A percentile compares a stretch with the other conserved stretches of the same genome.
phyloP scores from a whole-genome alignment of 2,888 invertebrate species.

The Macaria liturata region DNA sequence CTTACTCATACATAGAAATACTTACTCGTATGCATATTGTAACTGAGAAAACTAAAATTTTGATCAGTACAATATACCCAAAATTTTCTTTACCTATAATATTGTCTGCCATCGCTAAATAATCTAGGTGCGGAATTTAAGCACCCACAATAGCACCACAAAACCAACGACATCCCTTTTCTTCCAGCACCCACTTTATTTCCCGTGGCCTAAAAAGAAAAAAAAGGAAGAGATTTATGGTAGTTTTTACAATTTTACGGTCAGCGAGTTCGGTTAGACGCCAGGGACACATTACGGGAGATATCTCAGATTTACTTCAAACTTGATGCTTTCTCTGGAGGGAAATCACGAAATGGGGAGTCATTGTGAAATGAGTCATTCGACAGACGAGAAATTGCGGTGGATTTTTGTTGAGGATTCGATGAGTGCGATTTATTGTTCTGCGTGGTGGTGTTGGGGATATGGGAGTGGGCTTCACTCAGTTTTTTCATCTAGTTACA shows the following conservation, averaged over 20 bases:
- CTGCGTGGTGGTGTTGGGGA: background rate
- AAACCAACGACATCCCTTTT: conserved; percentile 31
- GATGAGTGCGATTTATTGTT: conserved; percentile 10
- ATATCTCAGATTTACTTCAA: conserved; percentile 79
- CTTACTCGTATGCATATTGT: no score
- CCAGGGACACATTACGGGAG: conserved; percentile 74
- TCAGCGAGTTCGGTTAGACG: conserved; percentile 70
- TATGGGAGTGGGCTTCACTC: background rate
- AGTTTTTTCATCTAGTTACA: no score
- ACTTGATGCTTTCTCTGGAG: conserved; percentile 74
- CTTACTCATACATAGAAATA: no score
- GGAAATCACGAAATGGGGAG: conserved; percentile 72
- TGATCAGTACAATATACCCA: no score
- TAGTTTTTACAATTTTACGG: conserved; percentile 82
- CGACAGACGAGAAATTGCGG: conserved; percentile 48
- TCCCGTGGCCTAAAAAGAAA: conserved; percentile 46
- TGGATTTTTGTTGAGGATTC: conserved; percentile 36
- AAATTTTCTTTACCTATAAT: background rate
- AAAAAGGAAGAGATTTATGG: conserved; percentile 69
- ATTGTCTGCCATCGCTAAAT: no score
- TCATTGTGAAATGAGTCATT: conserved; percentile 63
- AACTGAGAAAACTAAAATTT: no score
- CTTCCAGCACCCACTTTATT: conserved; percentile 30
- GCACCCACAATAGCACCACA: conserved; percentile 14
- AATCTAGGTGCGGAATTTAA: conserved; percentile 2